Percentiles rank a stretch among this genome's conserved stretches.
Conservation (phyloP, 1,140 invertebrate species). For the Drosophila varians region DNA sequence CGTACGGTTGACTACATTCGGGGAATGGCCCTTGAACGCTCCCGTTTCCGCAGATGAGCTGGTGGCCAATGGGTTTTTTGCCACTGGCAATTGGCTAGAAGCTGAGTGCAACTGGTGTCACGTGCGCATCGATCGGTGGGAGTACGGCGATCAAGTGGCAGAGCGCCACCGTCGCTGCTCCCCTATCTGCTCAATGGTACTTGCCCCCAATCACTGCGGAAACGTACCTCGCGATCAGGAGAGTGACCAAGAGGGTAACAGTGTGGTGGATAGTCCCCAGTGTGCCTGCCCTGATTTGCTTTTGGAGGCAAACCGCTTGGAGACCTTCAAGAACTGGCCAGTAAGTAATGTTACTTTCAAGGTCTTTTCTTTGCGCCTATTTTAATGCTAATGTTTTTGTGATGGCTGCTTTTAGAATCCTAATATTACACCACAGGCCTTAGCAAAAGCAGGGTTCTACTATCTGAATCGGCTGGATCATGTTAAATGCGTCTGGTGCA, state of each 20-base stretch:
- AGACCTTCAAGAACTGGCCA: conserved; percentile 88
- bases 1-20: conserved; percentile 88
- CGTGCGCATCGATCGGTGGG: conserved; percentile 89
- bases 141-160: conserved; percentile 87
- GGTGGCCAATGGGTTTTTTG: conserved; percentile 93
- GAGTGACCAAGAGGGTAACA: conserved; percentile 60
- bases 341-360: conserved; percentile 75
- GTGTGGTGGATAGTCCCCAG: conserved; percentile 32
- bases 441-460: conserved; percentile 91
- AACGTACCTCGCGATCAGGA: conserved; percentile 85
- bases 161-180: conserved; percentile 83
- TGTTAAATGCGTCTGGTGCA: conserved; percentile 92
- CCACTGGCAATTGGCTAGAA: conserved; percentile 87
- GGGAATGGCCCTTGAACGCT: conserved; percentile 87
- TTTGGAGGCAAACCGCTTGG: conserved; percentile 77
- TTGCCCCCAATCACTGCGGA: conserved; percentile 85
- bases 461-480: conserved; percentile 84
- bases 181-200: conserved; percentile 90
- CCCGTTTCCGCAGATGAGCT: conserved; percentile 87
- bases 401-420: conserved; percentile 56
- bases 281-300: conserved; percentile 58
- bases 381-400: background rate
- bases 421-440: conserved; percentile 86
- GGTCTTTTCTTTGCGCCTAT: background rate
- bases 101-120: conserved; percentile 91